These are phyloP conservation scores for Gobio gobio DNA, from an alignment of 2,113 vertebrate genomes.

Conservation along the genomic window DNA sequence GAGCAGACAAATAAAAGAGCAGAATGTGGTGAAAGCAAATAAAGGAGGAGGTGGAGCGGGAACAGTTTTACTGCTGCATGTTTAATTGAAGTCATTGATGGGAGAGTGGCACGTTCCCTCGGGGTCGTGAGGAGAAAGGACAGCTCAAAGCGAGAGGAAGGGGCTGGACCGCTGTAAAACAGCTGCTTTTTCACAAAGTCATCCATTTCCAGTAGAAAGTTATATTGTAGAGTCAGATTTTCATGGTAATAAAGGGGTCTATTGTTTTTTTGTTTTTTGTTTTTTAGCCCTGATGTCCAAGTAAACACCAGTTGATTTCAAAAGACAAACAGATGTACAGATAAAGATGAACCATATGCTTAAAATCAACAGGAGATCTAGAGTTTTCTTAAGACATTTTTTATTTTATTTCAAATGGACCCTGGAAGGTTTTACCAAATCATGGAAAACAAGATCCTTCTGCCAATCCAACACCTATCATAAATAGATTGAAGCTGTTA, in stretches of 20 bases:
- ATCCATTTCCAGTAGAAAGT: conserved; percentile 60
- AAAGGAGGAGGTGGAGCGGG: conserved; percentile 60
- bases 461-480: not conserved
- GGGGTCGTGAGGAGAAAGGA: conserved; percentile 65
- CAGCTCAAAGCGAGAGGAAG: conserved; percentile 56
- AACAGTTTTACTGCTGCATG: conserved; percentile 70
- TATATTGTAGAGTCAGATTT: conserved; percentile 51
- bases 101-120: conserved; percentile 66
- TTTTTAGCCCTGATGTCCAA: conserved; percentile 25
- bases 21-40: conserved; percentile 67
- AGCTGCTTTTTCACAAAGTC: conserved; percentile 68
- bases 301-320: conserved; percentile 23
- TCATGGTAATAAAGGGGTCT: conserved; percentile 57
- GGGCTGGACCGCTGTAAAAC: conserved; percentile 69
- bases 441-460: conserved; percentile 4
- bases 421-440: not conserved
- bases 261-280: not conserved
- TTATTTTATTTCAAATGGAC: not conserved
- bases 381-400: not conserved
- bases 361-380: not conserved
- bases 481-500: not conserved
- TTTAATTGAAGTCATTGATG: conserved; percentile 71
- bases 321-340: not conserved
- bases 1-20: conserved; percentile 64
- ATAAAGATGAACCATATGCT: not conserved